Evolutionary conservation across 2,113 vertebrate genomes (phyloP), one percentile per base, ranked within the genome.

Genomic region (Spheniscus mendiculus): DNA sequence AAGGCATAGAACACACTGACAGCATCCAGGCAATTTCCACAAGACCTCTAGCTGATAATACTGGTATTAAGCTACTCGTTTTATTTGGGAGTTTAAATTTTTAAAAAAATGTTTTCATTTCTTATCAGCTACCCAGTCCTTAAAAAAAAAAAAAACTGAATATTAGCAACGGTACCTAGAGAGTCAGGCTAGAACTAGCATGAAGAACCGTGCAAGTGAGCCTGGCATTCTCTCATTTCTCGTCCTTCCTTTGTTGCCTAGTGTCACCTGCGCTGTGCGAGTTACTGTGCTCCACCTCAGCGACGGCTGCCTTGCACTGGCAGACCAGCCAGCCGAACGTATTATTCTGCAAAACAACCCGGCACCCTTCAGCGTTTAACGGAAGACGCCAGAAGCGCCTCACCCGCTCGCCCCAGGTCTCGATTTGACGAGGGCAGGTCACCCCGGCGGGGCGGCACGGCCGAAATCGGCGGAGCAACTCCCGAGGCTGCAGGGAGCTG

Each of bases 171-270:
- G 26, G 9, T 30, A 61, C 26, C 38, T 30, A 27, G n/a, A 72
- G 20, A 65, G 34, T 6, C 40, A 49, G 52, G 52, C 34, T 63
- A 36, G 22, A 45, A 40, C 27, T 13, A 15, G 38, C 83, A 34
- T 0, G 89, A 63, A 44, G 29, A 85, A 20, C 49, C 3, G 50
- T 45, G 73, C 73, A 21, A 26, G 27, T 11, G 49, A 70, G 79
- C 26, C 74, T 42, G 69, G 59, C 82, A 36, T 78, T 62, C 81
- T 19, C 65, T 59, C 77, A 7, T 44, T 74, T 15, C 78, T 36
- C 21, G 76, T 44, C 95, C 90, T 95, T 93, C 90, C 95, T 96
- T 96, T 97, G 96, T 93, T 83, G 80, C 93, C 91, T 22, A 22
- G 67, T 86, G 90, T 90, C 96, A 97, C 95, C 96, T 96, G 95